These are phyloP conservation scores for Hoplostethus mediterraneus DNA, from an alignment of 2,797 vertebrate species.

Conservation along the genomic window DNA sequence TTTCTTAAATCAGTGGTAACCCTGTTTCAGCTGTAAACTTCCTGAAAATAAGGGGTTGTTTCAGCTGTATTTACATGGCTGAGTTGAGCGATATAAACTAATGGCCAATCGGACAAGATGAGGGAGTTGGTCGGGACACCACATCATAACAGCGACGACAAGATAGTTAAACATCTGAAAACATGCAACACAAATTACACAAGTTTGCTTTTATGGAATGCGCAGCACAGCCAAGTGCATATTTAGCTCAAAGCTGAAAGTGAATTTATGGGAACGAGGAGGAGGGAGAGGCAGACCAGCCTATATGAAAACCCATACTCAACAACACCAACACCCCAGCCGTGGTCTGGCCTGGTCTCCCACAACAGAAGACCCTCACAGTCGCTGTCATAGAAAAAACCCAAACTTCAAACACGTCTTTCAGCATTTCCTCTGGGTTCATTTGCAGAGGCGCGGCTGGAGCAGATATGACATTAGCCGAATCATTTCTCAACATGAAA, in stretches of 20 bases:
- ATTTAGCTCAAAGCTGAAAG: conserved; percentile 19
- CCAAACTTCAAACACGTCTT: not conserved
- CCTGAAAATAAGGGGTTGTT: not conserved
- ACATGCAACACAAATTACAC: conserved; percentile 14
- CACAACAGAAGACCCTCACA: not conserved
- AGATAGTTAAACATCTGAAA: conserved; percentile 37
- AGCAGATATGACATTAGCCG: not conserved
- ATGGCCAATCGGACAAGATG: conserved; percentile 4
- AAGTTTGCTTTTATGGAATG: conserved; percentile 7
- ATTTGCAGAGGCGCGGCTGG: not conserved
- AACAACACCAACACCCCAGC: conserved; percentile 37
- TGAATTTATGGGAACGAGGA: conserved; percentile 34
- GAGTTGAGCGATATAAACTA: conserved; percentile 8
- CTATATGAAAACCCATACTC: conserved; percentile 28
- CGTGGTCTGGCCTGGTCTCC: not conserved
- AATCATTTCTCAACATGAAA: not conserved
- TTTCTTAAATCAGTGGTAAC: not conserved
- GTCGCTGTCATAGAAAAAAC: not conserved
- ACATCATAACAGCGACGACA: conserved; percentile 26
- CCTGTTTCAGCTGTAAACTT: not conserved
- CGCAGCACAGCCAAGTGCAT: not conserved
- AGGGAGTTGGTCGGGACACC: conserved; percentile 15
- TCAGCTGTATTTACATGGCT: conserved; percentile 11
- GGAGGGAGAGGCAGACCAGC: conserved; percentile 10
- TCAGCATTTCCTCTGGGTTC: not conserved